Evolutionary conservation across 2,113 vertebrate genomes (phyloP), one percentile per base, ranked within the genome.

Genomic region (Polypterus senegalus): DNA sequence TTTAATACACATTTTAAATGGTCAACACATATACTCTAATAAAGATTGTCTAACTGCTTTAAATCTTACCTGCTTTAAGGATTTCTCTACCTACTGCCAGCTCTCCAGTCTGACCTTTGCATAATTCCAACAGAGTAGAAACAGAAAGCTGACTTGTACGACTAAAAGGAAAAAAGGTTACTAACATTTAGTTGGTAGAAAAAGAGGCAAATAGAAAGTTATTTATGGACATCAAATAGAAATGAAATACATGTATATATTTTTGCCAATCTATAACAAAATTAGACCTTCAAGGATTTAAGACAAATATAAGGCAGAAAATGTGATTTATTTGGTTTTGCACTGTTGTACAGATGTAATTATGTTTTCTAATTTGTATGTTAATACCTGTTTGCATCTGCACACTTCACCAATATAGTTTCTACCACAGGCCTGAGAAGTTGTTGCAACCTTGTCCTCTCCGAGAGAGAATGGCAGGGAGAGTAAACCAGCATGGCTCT

Each of bases 401-500:
- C 91, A 73, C 91, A 93, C 74, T 93, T 93, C 66, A 93, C 83
- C 69, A 93, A 61, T 70, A 93, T 92, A 0, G 91, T 92, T 68
- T 93, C 91, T 58, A 93, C 89, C 60, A 93, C 90, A 57, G 91
- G 91, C 68, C 83, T 83, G 49, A 93, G 89, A 68, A 93, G 86
- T 76, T 79, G 82, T 75, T 93, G 91, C 62, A 93, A 77, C 59
- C 86, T 88, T 65, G 80, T 76, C 63, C 87, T 84, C 72, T 93
- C 91, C 59, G 82, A 73, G 45, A 75, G 61, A 54, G 80, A 83
- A 69, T 93, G 88, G 77, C 91, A 93, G 5, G 91, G 90, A 46
- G 89, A 92, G 75, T 93, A 93, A 1, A 92, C 91, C 70, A 93
- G 81, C 91, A 93, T 93, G 78, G 91, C 91, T 77, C 91, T 77